Evolutionary conservation across 2,888 invertebrate species (phyloP), one percentile per base, ranked within the genome.

Genomic region (Chelonus formosanus): DNA sequence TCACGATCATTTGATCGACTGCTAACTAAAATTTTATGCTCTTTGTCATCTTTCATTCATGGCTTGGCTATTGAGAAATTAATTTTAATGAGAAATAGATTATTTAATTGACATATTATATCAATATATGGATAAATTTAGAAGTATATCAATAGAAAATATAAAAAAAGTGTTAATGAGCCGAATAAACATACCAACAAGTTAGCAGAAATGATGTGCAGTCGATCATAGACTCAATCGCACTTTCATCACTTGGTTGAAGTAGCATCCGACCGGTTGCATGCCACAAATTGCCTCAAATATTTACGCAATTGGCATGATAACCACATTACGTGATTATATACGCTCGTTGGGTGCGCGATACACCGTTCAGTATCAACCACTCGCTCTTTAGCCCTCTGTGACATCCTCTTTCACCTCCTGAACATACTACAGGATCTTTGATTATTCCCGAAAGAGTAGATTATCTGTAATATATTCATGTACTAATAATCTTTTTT

Each of bases 281-380:
- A 81, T 82, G 82, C 78, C 76, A 76, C 78, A 82, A 82, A 82
- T 81, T 82, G 80, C 74, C 74, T 76, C 78, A 81, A 82, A 82
- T 81, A 81, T 82, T 82, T 82, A 81, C 81, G 80, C 82, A 82
- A 82, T 82, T 82, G 82, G 75, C 77, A 79, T 80, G 82, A 82
- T 81, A 82, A 81, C 80, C 80, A 73, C 80, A 81, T 82, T 80
- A 80, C 78, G 77, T 80, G 79, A 81, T 82, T 82, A 82, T 81
- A 75, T 75, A 77, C 80, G 81, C 76, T 82, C 73, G 82, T 81
- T 82, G 77, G 75, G 73, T 78, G 68, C 61, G 58, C 72, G 76
- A 75, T 74, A 74, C 74, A 72, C 73, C 74, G 75, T 75, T 75
- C 71, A 72, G 67, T 74, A 8, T 70, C 74, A 73, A 69, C 75